Conservation (phyloP, 2,113 vertebrate species). For the Bambusicola thoracicus region DNA sequence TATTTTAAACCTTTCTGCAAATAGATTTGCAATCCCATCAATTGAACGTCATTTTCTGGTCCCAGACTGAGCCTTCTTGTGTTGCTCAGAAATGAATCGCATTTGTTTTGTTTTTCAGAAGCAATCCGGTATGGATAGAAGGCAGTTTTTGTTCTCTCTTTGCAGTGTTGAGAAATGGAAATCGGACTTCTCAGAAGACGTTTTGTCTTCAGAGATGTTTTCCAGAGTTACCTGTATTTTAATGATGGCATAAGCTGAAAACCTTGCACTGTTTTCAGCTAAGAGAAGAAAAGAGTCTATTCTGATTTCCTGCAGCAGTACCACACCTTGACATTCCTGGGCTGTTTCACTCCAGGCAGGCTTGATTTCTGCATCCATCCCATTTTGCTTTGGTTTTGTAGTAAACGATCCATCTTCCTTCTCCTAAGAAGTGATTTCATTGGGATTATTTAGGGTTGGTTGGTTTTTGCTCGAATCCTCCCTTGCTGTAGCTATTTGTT, state of each 20-base stretch:
- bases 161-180: neutral
- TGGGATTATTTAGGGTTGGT: neutral
- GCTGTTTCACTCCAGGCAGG: conserved; percentile 58
- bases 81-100: neutral
- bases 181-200: neutral
- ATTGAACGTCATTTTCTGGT: neutral
- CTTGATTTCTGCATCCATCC: conserved; percentile 60
- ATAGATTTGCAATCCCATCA: neutral
- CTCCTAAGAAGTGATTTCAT: conserved; percentile 66
- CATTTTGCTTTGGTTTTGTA: conserved; percentile 63
- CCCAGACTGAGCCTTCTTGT: neutral
- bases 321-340: conserved; percentile 72
- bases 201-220: neutral
- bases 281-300: neutral
- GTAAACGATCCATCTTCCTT: conserved; percentile 26
- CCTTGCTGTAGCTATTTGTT: neutral
- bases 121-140: neutral
- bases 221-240: neutral
- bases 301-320: neutral
- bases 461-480: neutral
- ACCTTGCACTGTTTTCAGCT: neutral
- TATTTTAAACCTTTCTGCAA: neutral
- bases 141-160: neutral
- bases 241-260: neutral
- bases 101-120: neutral